Percentiles rank a stretch among this genome's conserved stretches.
phyloP scores from a whole-genome alignment of 2,797 vertebrate species.

The Neosilurus hyrtlii region DNA sequence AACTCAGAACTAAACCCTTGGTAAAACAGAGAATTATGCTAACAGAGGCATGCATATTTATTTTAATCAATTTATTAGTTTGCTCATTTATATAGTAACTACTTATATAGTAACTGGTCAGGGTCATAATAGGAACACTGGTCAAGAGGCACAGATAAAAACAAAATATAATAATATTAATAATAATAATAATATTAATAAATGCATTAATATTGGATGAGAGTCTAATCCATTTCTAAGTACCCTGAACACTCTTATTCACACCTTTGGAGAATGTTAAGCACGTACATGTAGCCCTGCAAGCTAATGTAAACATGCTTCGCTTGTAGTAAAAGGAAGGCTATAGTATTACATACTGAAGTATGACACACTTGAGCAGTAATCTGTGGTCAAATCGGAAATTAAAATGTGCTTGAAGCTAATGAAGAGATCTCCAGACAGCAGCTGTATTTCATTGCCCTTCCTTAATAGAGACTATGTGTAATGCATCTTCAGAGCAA shows the following conservation, averaged over 20 bases:
- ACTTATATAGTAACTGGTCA: too few species aligned
- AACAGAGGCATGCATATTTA: neutral
- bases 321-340: neutral
- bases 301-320: neutral
- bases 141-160: neutral
- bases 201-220: neutral
- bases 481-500: constrained; percentile 41
- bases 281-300: neutral
- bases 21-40: neutral
- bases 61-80: neutral
- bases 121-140: neutral
- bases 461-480: constrained; percentile 28
- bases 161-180: neutral
- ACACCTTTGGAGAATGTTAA: neutral
- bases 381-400: constrained; percentile 54
- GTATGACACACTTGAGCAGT: constrained; percentile 20
- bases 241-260: neutral
- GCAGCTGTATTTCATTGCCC: constrained; percentile 54
- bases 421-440: constrained; percentile 56
- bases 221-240: neutral
- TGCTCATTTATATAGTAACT: neutral
- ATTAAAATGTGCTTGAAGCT: constrained; percentile 55
- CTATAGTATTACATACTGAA: constrained; percentile 34
- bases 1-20: neutral
- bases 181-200: too few species aligned